Evolutionary conservation across 2,888 invertebrate species (phyloP).

Genomic region (Tillus elongatus): DNA sequence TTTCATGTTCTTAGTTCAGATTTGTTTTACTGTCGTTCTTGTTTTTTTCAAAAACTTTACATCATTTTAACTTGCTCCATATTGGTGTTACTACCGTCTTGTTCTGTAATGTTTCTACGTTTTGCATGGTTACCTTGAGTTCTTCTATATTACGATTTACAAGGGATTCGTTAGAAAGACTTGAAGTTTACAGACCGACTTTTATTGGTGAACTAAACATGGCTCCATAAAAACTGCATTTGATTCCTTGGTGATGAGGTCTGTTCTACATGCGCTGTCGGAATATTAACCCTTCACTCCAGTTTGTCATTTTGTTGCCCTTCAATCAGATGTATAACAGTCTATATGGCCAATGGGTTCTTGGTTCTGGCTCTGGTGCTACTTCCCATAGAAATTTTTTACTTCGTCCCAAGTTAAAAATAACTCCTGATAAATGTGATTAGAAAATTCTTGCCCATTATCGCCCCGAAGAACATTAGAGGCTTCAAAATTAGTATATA

Average conservation of each 20-base stretch:
- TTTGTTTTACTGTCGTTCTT: slow-evolving; percentile 1
- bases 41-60: not conserved
- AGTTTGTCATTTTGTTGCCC: not conserved
- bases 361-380: slow-evolving; percentile 2
- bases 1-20: not conserved
- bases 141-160: not conserved
- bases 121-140: not conserved
- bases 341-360: not conserved
- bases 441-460: not conserved
- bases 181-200: slow-evolving; percentile 1
- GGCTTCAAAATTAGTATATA: not conserved
- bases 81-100: slow-evolving; percentile 1
- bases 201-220: slow-evolving; percentile 3
- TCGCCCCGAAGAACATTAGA: slow-evolving; percentile 2
- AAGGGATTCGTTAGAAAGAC: not conserved
- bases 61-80: not conserved
- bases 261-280: not conserved
- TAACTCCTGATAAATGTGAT: not conserved
- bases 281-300: slow-evolving; percentile 1
- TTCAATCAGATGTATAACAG: not conserved
- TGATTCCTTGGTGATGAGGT: slow-evolving; percentile 3
- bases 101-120: not conserved
- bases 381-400: not conserved
- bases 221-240: slow-evolving; percentile 3
- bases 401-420: not conserved